Evolutionary conservation across 2,888 invertebrate genomes (phyloP).

Genomic region (Kuschelorhynchus macadamiae): DNA sequence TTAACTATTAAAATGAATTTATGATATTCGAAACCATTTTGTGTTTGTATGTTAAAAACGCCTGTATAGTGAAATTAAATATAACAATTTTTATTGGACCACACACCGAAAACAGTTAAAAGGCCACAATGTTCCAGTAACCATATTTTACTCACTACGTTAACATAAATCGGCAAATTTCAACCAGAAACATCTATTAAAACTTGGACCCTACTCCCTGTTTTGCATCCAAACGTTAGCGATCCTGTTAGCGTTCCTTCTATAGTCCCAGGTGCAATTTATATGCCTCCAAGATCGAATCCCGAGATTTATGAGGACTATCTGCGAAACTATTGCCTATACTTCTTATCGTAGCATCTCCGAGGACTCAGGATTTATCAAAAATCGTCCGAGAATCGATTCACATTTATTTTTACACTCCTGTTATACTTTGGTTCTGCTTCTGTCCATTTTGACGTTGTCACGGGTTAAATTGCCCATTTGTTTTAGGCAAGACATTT

Average conservation of each 20-base stretch:
- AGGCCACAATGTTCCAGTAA: too few relatives aligned
- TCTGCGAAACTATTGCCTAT: conserved; percentile 68
- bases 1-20: too few relatives aligned
- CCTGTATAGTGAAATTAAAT: too few relatives aligned
- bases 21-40: too few relatives aligned
- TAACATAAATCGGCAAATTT: conserved; percentile 22
- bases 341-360: conserved; percentile 68
- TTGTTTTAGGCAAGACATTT: too few relatives aligned
- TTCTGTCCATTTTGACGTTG: conserved; percentile 41
- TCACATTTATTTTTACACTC: conserved; percentile 64
- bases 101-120: too few relatives aligned
- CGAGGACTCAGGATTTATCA: conserved; percentile 67
- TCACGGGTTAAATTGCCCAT: conserved; percentile 1
- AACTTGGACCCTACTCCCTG: conserved; percentile 26
- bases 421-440: conserved; percentile 56
- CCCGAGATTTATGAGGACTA: conserved; percentile 68
- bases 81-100: too few relatives aligned
- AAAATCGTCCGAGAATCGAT: conserved; percentile 66
- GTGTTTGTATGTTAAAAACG: too few relatives aligned
- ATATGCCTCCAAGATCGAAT: conserved; percentile 69
- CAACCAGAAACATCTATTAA: conserved; percentile 19
- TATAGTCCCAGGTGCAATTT: conserved; percentile 67
- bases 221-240: conserved; percentile 35
- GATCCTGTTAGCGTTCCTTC: conserved; percentile 21
- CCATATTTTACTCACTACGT: too few relatives aligned